A percentile compares a stretch with the other conserved stretches of the same genome.
Conservation (phyloP, 1,140 invertebrate species). For the Drosophila sproati region DNA sequence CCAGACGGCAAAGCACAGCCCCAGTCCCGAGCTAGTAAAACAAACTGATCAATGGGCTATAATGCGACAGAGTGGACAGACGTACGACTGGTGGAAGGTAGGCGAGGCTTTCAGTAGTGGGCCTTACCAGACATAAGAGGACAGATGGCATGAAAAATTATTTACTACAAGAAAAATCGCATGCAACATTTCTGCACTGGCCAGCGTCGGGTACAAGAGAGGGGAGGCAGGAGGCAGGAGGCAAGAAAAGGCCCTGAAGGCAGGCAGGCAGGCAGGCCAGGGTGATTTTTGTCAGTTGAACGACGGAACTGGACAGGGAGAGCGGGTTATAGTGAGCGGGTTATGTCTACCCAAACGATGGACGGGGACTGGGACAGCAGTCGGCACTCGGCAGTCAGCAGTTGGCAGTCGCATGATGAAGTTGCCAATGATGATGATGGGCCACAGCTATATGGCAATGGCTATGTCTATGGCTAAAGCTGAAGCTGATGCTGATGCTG, state of each 20-base stretch:
- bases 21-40: constrained; percentile 59
- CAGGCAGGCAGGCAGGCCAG: constrained; percentile 13
- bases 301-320: constrained; percentile 8
- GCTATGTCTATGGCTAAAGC: constrained; percentile 5
- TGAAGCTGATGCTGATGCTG: constrained; percentile 29
- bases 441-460: constrained; percentile 17
- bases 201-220: neutral
- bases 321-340: constrained; percentile 11
- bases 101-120: constrained; percentile 8
- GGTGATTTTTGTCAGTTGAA: constrained; percentile 12
- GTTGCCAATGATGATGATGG: constrained; percentile 71
- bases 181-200: constrained; percentile 59
- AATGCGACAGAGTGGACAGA: constrained; percentile 48
- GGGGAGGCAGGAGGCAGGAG: neutral
- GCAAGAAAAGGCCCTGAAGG: constrained; percentile 18
- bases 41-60: constrained; percentile 77
- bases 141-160: constrained; percentile 82
- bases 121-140: constrained; percentile 61
- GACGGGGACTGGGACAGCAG: constrained; percentile 3
- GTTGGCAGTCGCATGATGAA: constrained; percentile 70
- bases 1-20: constrained; percentile 29
- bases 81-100: neutral
- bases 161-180: constrained; percentile 80
- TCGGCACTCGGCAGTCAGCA: constrained; percentile 18
- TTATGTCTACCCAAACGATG: constrained; percentile 34